Evolutionary conservation across 2,888 invertebrate genomes (phyloP).

Genomic region (Microdon myrmicae): DNA sequence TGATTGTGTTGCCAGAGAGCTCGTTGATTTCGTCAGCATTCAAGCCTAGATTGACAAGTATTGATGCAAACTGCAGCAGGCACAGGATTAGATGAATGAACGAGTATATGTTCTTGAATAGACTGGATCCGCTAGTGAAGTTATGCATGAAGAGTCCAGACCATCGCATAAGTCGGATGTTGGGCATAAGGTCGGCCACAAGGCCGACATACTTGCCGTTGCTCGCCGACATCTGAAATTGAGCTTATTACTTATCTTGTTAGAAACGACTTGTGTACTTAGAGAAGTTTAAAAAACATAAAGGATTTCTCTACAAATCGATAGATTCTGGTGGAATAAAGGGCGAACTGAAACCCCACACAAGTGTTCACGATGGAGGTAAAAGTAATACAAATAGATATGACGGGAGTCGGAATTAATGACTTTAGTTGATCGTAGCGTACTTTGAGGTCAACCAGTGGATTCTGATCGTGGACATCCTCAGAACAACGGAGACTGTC

Average conservation of each 20-base stretch:
- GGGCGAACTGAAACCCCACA: constrained; percentile 54
- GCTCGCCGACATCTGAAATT: constrained; percentile 58
- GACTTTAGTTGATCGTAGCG: too few relatives aligned
- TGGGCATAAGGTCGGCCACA: constrained; percentile 86
- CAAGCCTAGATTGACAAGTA: constrained; percentile 75
- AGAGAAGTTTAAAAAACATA: too few relatives aligned
- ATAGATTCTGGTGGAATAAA: neutral
- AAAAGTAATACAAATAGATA: too few relatives aligned
- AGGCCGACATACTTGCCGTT: constrained; percentile 70
- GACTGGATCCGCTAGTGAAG: constrained; percentile 74
- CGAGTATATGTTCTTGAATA: constrained; percentile 73
- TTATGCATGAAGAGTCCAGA: constrained; percentile 84
- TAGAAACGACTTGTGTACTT: too few relatives aligned
- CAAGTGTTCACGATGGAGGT: too few relatives aligned
- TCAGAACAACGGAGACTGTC: too few relatives aligned
- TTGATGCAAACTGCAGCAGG: constrained; percentile 72
- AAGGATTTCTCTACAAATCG: too few relatives aligned
- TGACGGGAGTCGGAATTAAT: too few relatives aligned
- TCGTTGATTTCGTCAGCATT: constrained; percentile 82
- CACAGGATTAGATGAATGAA: constrained; percentile 73
- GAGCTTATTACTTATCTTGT: neutral
- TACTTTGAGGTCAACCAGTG: too few relatives aligned
- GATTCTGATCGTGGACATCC: too few relatives aligned
- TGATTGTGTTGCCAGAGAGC: constrained; percentile 81
- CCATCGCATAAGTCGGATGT: constrained; percentile 80